Conservation (phyloP, 2,113 vertebrate genomes). For the Setophaga petechia region DNA sequence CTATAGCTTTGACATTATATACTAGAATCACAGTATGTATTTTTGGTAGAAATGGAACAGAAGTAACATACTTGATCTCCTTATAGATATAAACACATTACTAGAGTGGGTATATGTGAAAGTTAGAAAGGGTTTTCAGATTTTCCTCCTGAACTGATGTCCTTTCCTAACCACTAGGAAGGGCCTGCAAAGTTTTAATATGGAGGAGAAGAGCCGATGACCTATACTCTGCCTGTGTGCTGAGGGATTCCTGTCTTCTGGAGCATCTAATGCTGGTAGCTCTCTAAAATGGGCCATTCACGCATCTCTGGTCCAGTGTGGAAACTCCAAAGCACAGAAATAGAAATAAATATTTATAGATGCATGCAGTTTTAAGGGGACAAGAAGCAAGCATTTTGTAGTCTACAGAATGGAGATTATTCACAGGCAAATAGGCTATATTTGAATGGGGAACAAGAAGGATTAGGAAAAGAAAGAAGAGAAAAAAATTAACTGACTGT, state of each 20-base stretch:
- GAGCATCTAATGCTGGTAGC: not conserved
- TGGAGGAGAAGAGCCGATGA: not conserved
- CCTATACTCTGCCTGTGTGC: not conserved
- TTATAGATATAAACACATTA: not conserved
- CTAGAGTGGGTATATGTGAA: not conserved
- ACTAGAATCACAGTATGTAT: not conserved
- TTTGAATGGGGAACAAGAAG: not conserved
- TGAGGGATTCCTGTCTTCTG: not conserved
- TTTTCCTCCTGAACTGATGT: not conserved
- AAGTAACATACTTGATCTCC: not conserved
- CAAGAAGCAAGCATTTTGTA: not conserved
- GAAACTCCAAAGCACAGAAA: not conserved
- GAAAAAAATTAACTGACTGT: not conserved
- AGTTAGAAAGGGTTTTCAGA: not conserved
- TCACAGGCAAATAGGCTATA: not conserved
- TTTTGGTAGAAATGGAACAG: not conserved
- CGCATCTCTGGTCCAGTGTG: not conserved
- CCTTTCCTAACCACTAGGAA: not conserved
- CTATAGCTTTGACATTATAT: not conserved
- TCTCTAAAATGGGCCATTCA: not conserved
- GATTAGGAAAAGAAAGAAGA: not conserved
- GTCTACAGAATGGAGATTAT: not conserved
- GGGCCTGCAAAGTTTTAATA: not conserved
- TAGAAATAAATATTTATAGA: conserved; percentile 28
- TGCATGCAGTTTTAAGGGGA: not conserved